Conservation (phyloP, 2,113 vertebrate species). For the Boleophthalmus pectinirostris region DNA sequence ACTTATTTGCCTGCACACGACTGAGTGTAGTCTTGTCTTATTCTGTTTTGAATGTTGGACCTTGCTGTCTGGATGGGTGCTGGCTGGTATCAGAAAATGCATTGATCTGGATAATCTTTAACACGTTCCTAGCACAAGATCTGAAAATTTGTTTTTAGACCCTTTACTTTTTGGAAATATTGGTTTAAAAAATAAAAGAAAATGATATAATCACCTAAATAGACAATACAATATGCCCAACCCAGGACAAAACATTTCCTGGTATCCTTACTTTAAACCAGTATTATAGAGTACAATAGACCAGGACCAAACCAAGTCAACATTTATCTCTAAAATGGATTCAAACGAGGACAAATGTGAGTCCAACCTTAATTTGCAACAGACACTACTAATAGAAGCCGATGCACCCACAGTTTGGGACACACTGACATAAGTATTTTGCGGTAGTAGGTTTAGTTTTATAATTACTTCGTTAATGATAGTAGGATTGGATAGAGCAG, state of each 20-base stretch:
- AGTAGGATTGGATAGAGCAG: neutral
- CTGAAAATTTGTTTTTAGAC: neutral
- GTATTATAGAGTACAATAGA: no score
- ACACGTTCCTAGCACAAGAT: no score
- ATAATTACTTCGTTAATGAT: neutral
- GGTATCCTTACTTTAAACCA: neutral
- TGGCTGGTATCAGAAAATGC: neutral
- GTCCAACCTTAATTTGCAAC: no score
- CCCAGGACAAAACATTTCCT: no score
- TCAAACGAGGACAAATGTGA: no score
- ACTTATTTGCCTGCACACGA: neutral
- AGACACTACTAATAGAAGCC: no score
- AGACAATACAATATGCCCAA: no score
- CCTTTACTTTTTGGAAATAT: neutral
- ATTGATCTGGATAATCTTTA: no score
- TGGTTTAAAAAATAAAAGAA: neutral
- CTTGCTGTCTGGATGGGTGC: no score
- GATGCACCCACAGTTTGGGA: no score
- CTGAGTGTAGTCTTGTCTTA: neutral
- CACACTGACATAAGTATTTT: neutral
- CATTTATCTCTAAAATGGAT: no score
- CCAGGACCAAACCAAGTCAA: neutral
- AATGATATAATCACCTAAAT: neutral
- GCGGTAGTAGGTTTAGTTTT: neutral
- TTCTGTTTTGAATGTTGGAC: no score